phyloP scores from a whole-genome alignment of 2,113 vertebrate genomes.

The Dasyprocta punctata region DNA sequence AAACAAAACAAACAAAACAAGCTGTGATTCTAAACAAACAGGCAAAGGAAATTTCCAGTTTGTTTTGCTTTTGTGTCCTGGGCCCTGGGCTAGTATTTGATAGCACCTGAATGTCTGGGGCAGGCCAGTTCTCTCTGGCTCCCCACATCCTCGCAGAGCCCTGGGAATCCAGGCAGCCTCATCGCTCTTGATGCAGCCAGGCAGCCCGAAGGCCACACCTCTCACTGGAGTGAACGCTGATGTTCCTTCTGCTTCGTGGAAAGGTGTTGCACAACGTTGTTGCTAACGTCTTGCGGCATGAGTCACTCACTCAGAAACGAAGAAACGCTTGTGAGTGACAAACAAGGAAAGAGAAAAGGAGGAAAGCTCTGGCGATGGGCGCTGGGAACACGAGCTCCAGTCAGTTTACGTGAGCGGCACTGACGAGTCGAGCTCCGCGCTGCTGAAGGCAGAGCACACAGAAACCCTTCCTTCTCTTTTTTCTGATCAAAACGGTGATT shows the following conservation, averaged over 20 bases:
- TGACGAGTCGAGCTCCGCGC: conserved; percentile 35
- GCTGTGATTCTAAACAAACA: neutral
- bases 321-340: conserved; percentile 54
- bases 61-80: neutral
- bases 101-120: conserved; percentile 23
- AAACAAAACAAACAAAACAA: too few relatives aligned
- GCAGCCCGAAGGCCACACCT: conserved; percentile 44
- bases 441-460: neutral
- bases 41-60: conserved; percentile 17
- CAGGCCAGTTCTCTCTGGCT: conserved; percentile 61
- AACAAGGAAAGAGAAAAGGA: conserved; percentile 71
- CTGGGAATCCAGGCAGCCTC: conserved; percentile 58
- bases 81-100: conserved; percentile 41
- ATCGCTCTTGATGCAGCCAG: conserved; percentile 63
- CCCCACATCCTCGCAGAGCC: conserved; percentile 43
- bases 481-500: conserved; percentile 54
- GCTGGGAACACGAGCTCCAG: conserved; percentile 49
- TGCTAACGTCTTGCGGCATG: neutral
- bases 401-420: conserved; percentile 58
- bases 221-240: conserved; percentile 73
- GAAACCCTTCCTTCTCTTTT: neutral
- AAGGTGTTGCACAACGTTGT: conserved; percentile 76
- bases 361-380: conserved; percentile 52
- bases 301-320: conserved; percentile 60
- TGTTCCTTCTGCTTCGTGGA: conserved; percentile 65